phyloP scores from a whole-genome alignment of 2,888 invertebrate species.

The Melolontha melolontha region DNA sequence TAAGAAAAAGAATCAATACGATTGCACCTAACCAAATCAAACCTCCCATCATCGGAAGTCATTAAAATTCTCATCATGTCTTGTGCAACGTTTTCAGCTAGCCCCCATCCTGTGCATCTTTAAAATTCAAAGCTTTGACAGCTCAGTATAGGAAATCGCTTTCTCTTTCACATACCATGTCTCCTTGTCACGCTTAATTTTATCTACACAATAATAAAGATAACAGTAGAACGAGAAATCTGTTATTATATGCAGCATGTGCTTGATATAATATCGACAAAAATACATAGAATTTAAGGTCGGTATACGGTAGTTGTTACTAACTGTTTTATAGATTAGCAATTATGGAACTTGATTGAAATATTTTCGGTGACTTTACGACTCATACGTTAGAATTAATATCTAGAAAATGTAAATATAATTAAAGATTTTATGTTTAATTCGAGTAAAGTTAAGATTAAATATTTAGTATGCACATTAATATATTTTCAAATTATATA shows the following conservation, averaged over 20 bases:
- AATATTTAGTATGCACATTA: too few relatives aligned
- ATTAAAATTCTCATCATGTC: conserved; percentile 33
- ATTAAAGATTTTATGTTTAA: too few relatives aligned
- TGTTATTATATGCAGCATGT: conserved; percentile 16
- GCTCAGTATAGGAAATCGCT: conserved; percentile 28
- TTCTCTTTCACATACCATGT: conserved; percentile 11
- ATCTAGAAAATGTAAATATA: too few relatives aligned
- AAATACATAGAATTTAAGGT: conserved; percentile 22
- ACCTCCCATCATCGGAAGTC: conserved; percentile 18
- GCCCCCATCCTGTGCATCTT: conserved; percentile 10
- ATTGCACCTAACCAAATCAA: too few relatives aligned
- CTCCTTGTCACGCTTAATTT: conserved; percentile 19
- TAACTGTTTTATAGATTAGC: too few relatives aligned
- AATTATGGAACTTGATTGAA: too few relatives aligned
- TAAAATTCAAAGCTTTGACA: conserved; percentile 27
- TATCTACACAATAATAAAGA: conserved; percentile 15
- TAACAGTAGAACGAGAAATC: conserved; percentile 28
- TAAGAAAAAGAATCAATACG: too few relatives aligned
- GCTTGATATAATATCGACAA: conserved; percentile 21
- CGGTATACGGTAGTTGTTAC: conserved; percentile 9
- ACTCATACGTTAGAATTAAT: too few relatives aligned
- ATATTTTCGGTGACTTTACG: too few relatives aligned
- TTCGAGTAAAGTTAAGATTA: too few relatives aligned
- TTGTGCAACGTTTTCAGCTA: conserved; percentile 25
- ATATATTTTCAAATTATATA: too few relatives aligned